phyloP scores from a whole-genome alignment of 1,140 invertebrate species.

The Papilio polyxenes region DNA sequence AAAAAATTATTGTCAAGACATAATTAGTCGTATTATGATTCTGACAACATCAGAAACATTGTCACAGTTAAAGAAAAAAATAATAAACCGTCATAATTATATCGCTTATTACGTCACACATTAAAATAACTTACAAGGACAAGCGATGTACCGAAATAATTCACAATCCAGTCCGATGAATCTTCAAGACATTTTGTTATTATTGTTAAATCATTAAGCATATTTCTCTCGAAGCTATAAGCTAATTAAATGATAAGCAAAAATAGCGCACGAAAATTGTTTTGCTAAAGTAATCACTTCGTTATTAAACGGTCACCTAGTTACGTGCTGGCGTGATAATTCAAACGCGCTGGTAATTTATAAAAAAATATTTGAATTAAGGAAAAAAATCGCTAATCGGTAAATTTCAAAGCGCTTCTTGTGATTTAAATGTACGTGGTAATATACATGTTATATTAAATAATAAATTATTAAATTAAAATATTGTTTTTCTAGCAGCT shows the following conservation, averaged over 20 bases:
- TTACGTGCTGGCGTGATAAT: neutral
- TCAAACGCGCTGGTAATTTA: neutral
- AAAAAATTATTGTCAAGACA: too few relatives aligned
- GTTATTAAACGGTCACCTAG: neutral
- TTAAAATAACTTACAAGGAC: conserved; percentile 9
- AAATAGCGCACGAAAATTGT: neutral
- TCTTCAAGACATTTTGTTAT: conserved; percentile 16
- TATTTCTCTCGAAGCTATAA: conserved; percentile 16
- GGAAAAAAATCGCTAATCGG: neutral
- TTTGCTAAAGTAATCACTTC: conserved; percentile 17
- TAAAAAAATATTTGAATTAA: neutral
- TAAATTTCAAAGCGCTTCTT: neutral
- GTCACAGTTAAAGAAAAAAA: neutral
- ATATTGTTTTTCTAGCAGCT: neutral
- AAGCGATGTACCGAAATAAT: conserved; percentile 5
- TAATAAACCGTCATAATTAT: neutral
- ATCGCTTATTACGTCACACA: neutral
- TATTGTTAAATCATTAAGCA: conserved; percentile 8
- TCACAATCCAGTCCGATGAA: neutral
- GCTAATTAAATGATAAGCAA: conserved; percentile 27
- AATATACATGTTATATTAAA: neutral
- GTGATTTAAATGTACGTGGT: neutral
- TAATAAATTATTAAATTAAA: neutral
- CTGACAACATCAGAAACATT: neutral
- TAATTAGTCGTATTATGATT: too few relatives aligned